A percentile compares a stretch with the other conserved stretches of the same genome.
These are phyloP conservation scores for Protonibea diacanthus DNA, from an alignment of 2,797 vertebrate species.

Conservation along the genomic window DNA sequence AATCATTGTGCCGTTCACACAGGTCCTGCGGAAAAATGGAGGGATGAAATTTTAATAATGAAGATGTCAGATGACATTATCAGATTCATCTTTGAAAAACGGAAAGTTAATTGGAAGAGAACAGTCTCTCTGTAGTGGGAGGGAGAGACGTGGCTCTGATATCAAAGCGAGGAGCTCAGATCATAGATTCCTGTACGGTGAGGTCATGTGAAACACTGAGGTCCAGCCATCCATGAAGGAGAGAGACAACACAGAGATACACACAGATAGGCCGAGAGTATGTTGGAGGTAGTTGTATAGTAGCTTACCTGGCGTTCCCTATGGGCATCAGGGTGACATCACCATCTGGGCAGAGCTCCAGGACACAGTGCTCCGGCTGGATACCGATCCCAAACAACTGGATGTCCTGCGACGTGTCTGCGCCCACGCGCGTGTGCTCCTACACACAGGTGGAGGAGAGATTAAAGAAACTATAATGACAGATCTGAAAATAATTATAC, in stretches of 20 bases:
- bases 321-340: slow-evolving; percentile 92
- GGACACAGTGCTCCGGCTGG: slow-evolving; percentile 94
- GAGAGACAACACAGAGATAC: slow-evolving; percentile 26
- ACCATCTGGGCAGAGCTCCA: slow-evolving; percentile 91
- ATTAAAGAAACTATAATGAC: slow-evolving; percentile 35
- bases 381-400: slow-evolving; percentile 99
- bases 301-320: slow-evolving; percentile 91
- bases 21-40: slow-evolving; percentile 86
- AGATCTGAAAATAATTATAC: slow-evolving; percentile 37
- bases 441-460: slow-evolving; percentile 72
- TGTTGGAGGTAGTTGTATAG: slow-evolving; percentile 1
- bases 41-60: background rate
- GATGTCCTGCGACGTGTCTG: slow-evolving; percentile 98
- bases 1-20: slow-evolving; percentile 93
- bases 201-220: slow-evolving; percentile 75
- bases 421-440: slow-evolving; percentile 95
- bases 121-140: slow-evolving; percentile 40
- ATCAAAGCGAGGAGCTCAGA: slow-evolving; percentile 65
- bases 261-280: slow-evolving; percentile 9
- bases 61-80: slow-evolving; percentile 17
- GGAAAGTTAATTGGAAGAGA: slow-evolving; percentile 33
- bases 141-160: slow-evolving; percentile 62
- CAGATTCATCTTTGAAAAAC: slow-evolving; percentile 21
- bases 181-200: slow-evolving; percentile 70
- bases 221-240: slow-evolving; percentile 62